A percentile compares a stretch with the other conserved stretches of the same genome.
Evolutionary conservation across 2,888 invertebrate genomes (phyloP).

Genomic region (Hedychridium roseum): DNA sequence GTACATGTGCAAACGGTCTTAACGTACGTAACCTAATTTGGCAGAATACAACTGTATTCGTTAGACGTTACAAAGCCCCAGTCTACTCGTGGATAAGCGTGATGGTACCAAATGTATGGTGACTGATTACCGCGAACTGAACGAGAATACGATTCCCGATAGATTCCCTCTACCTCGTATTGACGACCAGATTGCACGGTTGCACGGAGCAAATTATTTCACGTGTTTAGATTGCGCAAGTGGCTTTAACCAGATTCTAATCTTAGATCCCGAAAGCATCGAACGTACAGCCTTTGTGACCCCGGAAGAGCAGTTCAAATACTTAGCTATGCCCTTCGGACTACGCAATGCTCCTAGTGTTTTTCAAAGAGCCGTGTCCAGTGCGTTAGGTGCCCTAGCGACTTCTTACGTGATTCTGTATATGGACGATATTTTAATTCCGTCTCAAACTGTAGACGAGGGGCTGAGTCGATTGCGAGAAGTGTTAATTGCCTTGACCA

Average conservation of each 20-base stretch:
- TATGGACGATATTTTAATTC: conserved; percentile 27
- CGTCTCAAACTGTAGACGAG: conserved; percentile 15
- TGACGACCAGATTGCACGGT: background rate
- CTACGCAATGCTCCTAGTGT: conserved; percentile 33
- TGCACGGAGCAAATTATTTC: background rate
- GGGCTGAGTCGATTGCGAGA: conserved; percentile 20
- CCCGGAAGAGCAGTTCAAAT: conserved; percentile 24
- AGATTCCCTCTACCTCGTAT: conserved; percentile 1
- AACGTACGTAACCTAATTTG: too few species aligned
- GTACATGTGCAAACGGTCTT: too few species aligned
- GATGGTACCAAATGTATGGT: background rate
- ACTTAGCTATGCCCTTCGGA: conserved; percentile 33
- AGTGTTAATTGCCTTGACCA: conserved; percentile 18
- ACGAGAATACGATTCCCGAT: background rate
- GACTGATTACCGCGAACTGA: background rate
- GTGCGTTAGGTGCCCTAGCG: conserved; percentile 21
- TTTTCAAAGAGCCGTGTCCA: conserved; percentile 32
- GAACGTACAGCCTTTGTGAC: too few species aligned
- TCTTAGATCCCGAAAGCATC: background rate
- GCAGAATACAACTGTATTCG: too few species aligned
- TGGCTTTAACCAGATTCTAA: background rate
- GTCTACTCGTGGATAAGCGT: too few species aligned
- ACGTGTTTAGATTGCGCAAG: background rate
- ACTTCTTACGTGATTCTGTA: conserved; percentile 16
- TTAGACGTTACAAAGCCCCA: too few species aligned